Evolutionary conservation across 2,888 invertebrate genomes (phyloP), one percentile per base, ranked within the genome.

Genomic region (Mactromeris polynyma): DNA sequence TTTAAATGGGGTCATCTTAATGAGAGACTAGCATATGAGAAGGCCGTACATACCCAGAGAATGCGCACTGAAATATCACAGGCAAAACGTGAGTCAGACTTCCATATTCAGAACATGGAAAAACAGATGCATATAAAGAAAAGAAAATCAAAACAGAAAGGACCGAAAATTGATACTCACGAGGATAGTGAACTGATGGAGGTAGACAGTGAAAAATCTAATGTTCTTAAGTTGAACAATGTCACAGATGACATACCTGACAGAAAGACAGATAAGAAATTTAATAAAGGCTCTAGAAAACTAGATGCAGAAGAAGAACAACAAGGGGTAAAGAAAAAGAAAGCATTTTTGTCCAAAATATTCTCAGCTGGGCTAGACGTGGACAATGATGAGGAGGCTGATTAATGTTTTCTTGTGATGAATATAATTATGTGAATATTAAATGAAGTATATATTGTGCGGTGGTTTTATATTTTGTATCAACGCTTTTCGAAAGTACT

Each of bases 1-100:
- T 99, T 99, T 96, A 99, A 99, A 97, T 99, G 99, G 99, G 97
- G 98, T 42, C 99, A 99, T 97, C 97, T 99, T 73, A 98, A 98
- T 96, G 99, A 99, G 97, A 97, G 99, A 93, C 97, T 99, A 93
- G 98, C 98, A 2, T 99, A 99, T 96, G 99, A 99, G 96, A 98
- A 98, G 96, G 98, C 98, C 33, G 98, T 98, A 0, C 98, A 98
- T 94, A 98, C 98, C 96, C 99, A 99, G 96, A 98, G 98, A 95
- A 97, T 99, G 91, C 97, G 98, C 93, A 98, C 98, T 0, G 99
- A 99, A 97, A 98, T 99, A 86, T 98, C 98, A 21, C 98, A 99
- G 96, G 99, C 98, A 0, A 98, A 98, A 96, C 89, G 94, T 0
- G 98, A 99, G 96, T 98, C 98, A 0, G 98, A 98, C 91, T 98